Percentiles rank a stretch among this genome's conserved stretches.
These are phyloP conservation scores for Heteromurus nitidus DNA, from an alignment of 2,888 invertebrate genomes.

Conservation along the genomic window DNA sequence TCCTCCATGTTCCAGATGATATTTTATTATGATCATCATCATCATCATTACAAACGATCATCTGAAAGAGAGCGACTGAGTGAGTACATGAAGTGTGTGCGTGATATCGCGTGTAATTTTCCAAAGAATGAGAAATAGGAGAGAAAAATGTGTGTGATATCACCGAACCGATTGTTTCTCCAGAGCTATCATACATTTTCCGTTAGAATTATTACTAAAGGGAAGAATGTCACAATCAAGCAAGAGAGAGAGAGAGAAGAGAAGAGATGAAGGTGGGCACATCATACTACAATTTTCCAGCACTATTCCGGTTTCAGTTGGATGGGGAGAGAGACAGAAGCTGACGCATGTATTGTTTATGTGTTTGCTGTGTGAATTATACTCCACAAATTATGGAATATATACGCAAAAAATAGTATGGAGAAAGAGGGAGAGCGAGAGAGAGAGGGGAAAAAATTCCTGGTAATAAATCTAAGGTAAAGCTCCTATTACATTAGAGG, in stretches of 20 bases:
- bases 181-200: no score
- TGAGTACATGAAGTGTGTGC: background rate
- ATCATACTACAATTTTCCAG: no score
- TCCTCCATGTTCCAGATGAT: constrained; percentile 19
- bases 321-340: background rate
- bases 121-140: no score
- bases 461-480: constrained; percentile 56
- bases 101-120: constrained; percentile 1
- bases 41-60: constrained; percentile 26
- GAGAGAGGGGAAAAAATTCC: constrained; percentile 16
- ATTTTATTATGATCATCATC: constrained; percentile 42
- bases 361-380: background rate
- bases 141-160: no score
- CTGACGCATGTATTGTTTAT: no score
- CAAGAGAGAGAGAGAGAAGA: no score
- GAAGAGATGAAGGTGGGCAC: no score
- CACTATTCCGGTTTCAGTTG: constrained; percentile 7
- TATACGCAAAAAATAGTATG: no score
- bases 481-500: constrained; percentile 41
- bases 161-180: no score
- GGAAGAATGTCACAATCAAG: no score
- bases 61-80: background rate
- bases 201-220: no score
- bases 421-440: no score
- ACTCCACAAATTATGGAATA: constrained; percentile 39